These are phyloP conservation scores for Drosophila nigromelanica DNA, from an alignment of 1,140 invertebrate species.

Conservation along the genomic window DNA sequence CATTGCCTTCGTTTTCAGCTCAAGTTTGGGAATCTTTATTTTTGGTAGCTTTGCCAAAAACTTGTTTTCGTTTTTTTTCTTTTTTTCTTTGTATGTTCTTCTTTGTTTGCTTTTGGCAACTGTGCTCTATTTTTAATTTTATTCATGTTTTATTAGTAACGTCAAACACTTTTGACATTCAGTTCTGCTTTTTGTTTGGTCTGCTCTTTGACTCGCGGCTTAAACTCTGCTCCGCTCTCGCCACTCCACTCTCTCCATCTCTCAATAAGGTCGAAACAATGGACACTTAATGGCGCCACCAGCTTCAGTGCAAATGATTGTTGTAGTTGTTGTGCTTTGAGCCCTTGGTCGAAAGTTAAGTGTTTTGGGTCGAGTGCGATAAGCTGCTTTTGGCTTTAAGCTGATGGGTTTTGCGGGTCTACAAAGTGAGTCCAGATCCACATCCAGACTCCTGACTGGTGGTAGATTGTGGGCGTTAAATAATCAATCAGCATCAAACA, in stretches of 20 bases:
- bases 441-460: neutral
- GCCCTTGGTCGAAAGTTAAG: constrained; percentile 44
- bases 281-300: constrained; percentile 42
- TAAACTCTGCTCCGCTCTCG: neutral
- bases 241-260: neutral
- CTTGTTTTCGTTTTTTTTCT: constrained; percentile 29
- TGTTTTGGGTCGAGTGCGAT: constrained; percentile 51
- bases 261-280: constrained; percentile 29
- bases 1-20: neutral
- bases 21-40: constrained; percentile 21
- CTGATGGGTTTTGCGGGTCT: constrained; percentile 29
- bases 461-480: constrained; percentile 8
- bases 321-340: constrained; percentile 7
- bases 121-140: constrained; percentile 38
- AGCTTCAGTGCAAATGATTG: constrained; percentile 29
- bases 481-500: constrained; percentile 37
- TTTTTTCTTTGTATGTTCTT: neutral
- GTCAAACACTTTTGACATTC: constrained; percentile 38
- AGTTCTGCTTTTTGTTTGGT: constrained; percentile 17
- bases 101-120: constrained; percentile 27
- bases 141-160: constrained; percentile 21
- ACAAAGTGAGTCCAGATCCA: neutral
- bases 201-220: constrained; percentile 8
- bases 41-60: constrained; percentile 32
- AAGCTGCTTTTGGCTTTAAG: constrained; percentile 43